phyloP scores from a whole-genome alignment of 2,888 invertebrate species.

The Napeogenes inachia region DNA sequence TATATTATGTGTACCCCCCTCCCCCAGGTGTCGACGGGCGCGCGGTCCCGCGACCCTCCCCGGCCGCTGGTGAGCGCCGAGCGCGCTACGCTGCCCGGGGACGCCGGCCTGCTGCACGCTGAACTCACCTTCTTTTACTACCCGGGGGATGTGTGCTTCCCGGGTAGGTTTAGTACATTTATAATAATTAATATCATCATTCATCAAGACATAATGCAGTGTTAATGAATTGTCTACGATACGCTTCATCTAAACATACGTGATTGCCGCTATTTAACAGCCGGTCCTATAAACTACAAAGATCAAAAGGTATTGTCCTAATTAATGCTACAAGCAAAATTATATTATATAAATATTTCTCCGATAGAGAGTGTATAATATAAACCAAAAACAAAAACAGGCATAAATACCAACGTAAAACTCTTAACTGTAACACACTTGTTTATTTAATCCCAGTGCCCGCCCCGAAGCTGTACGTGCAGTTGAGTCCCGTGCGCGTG shows the following conservation, averaged over 20 bases:
- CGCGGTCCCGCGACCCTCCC: constrained; percentile 54
- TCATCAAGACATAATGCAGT: too few species aligned
- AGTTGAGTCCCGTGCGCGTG: constrained; percentile 93
- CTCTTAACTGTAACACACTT: background rate
- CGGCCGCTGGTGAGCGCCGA: constrained; percentile 79
- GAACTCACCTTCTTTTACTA: constrained; percentile 98
- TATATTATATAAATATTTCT: too few species aligned
- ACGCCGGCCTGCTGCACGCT: constrained; percentile 94
- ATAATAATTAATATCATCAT: too few species aligned
- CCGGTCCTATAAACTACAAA: too few species aligned
- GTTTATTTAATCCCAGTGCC: constrained; percentile 82
- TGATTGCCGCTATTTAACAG: too few species aligned
- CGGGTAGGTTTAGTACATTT: constrained; percentile 75
- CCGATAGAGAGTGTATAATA: too few species aligned
- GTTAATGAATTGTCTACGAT: too few species aligned
- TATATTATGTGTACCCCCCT: background rate
- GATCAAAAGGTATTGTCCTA: too few species aligned
- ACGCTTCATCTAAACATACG: too few species aligned
- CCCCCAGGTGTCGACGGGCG: constrained; percentile 66
- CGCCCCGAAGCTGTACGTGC: constrained; percentile 93
- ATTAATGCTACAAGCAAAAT: too few species aligned
- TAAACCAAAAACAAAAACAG: background rate
- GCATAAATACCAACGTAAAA: too few species aligned
- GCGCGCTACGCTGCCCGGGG: constrained; percentile 90
- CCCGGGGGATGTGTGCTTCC: constrained; percentile 92